Evolutionary conservation across 1,140 invertebrate genomes (phyloP).

Genomic region (Trypoxylus dichotomus): DNA sequence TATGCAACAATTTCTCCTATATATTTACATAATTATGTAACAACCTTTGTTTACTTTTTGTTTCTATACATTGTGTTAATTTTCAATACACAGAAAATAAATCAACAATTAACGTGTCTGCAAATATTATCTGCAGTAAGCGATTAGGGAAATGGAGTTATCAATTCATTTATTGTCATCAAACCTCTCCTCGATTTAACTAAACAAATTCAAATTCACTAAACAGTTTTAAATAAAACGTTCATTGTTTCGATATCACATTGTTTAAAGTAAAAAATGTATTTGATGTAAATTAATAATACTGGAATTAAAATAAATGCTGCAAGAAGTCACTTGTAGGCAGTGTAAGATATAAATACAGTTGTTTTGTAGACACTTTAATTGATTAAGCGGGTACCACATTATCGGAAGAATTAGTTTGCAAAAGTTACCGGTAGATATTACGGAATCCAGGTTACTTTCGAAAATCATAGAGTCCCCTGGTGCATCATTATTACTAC

Average conservation of each 20-base stretch:
- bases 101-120: slow-evolving; percentile 15
- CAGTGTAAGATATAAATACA: slow-evolving; percentile 10
- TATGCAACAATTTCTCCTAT: slow-evolving; percentile 15
- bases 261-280: background rate
- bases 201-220: background rate
- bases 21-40: slow-evolving; percentile 8
- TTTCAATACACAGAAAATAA: slow-evolving; percentile 3
- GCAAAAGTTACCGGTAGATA: background rate
- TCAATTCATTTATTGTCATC: background rate
- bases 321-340: slow-evolving; percentile 1
- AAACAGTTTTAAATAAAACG: background rate
- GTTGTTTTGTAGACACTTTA: slow-evolving; percentile 19
- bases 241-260: background rate
- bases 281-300: background rate
- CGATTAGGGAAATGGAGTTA: background rate
- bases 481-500: too few relatives aligned
- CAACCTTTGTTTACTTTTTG: background rate
- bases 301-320: background rate
- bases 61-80: background rate
- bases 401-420: background rate
- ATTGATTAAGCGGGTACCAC: background rate
- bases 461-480: too few relatives aligned
- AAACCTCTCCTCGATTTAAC: background rate
- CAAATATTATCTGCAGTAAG: slow-evolving; percentile 2
- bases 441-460: background rate